Evolutionary conservation across 2,888 invertebrate species (phyloP).

Genomic region (Orgyia antiqua): DNA sequence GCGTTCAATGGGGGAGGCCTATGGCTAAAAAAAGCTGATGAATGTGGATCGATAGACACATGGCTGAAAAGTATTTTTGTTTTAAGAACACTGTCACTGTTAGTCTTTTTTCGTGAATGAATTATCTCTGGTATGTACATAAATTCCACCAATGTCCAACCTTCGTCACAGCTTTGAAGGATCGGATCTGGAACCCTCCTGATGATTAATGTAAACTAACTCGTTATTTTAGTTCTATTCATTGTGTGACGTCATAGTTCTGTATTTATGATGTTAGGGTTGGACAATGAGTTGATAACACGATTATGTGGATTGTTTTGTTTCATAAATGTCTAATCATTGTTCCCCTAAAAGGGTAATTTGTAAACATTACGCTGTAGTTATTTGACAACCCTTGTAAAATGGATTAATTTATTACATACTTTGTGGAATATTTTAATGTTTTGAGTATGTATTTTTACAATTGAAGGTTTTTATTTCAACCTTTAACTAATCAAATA

Average conservation of each 20-base stretch:
- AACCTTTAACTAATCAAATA: too few species aligned
- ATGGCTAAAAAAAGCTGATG: too few species aligned
- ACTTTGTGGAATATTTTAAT: too few species aligned
- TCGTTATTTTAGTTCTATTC: constrained; percentile 33
- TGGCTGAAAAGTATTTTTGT: too few species aligned
- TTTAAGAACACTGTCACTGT: too few species aligned
- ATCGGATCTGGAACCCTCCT: constrained; percentile 38
- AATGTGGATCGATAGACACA: too few species aligned
- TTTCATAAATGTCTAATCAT: constrained; percentile 22
- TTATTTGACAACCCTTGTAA: constrained; percentile 10
- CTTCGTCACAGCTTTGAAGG: constrained; percentile 46
- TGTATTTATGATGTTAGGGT: constrained; percentile 26
- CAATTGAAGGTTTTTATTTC: too few species aligned
- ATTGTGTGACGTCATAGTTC: constrained; percentile 23
- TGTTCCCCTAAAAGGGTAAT: constrained; percentile 22
- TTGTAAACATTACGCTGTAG: constrained; percentile 13
- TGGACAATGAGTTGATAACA: constrained; percentile 28
- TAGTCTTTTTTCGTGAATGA: too few species aligned
- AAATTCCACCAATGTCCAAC: constrained; percentile 40
- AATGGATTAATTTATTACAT: too few species aligned
- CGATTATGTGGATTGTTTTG: constrained; percentile 27
- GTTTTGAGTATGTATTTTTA: too few species aligned
- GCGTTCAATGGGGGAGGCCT: too few species aligned
- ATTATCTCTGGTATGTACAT: too few species aligned
- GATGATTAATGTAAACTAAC: constrained; percentile 50